Conservation (phyloP, 2,113 vertebrate species). For the Callithrix jacchus region DNA sequence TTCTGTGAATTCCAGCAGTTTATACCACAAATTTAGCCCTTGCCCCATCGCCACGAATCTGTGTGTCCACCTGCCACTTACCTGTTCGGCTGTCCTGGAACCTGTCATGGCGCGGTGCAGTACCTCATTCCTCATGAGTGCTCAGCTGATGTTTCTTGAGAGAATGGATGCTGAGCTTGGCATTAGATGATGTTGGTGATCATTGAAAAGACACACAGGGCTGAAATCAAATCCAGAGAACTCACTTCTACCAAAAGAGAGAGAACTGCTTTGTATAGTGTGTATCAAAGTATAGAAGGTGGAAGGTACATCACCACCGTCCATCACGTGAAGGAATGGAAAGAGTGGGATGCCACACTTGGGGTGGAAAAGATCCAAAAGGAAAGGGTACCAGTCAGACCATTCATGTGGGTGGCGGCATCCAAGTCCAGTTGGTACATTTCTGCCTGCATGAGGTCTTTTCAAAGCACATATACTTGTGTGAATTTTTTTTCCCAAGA, state of each 20-base stretch:
- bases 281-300: not conserved
- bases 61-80: not conserved
- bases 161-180: not conserved
- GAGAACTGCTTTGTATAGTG: fast-evolving
- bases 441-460: not conserved
- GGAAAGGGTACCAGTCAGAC: not conserved
- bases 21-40: fast-evolving
- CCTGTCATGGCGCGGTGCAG: fast-evolving
- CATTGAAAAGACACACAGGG: not conserved
- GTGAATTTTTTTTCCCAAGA: not conserved
- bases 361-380: fast-evolving
- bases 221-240: not conserved
- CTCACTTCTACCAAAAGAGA: not conserved
- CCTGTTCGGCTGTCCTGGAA: not conserved
- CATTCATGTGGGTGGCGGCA: fast-evolving
- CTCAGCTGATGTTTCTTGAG: not conserved
- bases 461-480: not conserved
- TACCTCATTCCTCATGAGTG: not conserved
- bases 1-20: not conserved
- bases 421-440: not conserved
- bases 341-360: fast-evolving
- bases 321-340: fast-evolving
- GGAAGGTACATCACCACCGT: fast-evolving
- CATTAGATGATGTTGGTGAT: too few species aligned
- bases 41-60: fast-evolving